Conservation (phyloP, 2,113 vertebrate genomes). For the Engystomops pustulosus region DNA sequence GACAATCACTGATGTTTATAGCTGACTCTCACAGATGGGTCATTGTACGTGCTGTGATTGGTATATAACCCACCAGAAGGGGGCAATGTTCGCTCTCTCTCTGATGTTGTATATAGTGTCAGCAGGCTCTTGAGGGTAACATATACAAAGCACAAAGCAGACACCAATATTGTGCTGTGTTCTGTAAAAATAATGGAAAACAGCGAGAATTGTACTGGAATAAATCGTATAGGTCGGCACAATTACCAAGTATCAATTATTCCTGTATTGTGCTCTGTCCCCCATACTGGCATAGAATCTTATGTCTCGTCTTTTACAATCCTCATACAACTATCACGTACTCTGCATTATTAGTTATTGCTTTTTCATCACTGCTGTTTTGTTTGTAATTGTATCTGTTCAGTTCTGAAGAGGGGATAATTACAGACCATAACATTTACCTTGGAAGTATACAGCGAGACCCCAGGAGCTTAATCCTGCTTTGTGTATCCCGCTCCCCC, state of each 20-base stretch:
- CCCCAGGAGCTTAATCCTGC: conserved; percentile 41
- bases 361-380: conserved; percentile 32
- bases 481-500: conserved; percentile 29
- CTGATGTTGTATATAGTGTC: neutral
- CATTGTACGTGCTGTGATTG: no score
- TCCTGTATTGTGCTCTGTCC: neutral
- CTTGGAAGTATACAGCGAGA: conserved; percentile 21
- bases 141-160: no score
- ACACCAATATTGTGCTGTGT: neutral
- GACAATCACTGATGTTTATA: no score
- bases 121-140: no score
- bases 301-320: neutral
- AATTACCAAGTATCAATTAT: neutral
- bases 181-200: neutral
- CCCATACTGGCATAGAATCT: neutral
- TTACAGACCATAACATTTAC: conserved; percentile 56
- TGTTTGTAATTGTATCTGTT: neutral
- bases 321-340: neutral
- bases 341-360: neutral
- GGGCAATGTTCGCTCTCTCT: neutral
- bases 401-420: conserved; percentile 46
- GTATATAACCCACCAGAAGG: neutral
- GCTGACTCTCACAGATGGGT: neutral
- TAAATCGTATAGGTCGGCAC: neutral
- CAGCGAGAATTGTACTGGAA: neutral